phyloP scores from a whole-genome alignment of 2,113 vertebrate species.

The Istiophorus platypterus region DNA sequence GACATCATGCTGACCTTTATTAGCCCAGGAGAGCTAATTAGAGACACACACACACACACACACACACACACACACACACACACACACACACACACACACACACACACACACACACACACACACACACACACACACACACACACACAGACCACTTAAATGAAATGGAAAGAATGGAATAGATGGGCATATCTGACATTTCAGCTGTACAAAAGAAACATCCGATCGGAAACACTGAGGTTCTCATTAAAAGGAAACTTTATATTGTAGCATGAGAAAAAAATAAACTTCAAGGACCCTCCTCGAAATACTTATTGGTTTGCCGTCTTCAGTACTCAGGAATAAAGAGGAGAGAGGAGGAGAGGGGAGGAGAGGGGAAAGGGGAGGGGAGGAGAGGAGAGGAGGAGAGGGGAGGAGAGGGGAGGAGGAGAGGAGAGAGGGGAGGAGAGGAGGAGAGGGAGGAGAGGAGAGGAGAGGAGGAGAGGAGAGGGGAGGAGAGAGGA shows the following conservation, averaged over 20 bases:
- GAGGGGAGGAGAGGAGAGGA: not conserved
- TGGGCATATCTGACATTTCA: slow-evolving; percentile 34
- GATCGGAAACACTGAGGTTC: not conserved
- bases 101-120: not conserved
- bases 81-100: slow-evolving; percentile 7
- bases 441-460: not conserved
- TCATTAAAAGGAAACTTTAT: not conserved
- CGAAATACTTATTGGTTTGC: not conserved
- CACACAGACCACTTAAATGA: not conserved
- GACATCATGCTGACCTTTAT: slow-evolving; percentile 58
- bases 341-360: not conserved
- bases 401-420: not conserved
- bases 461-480: not conserved
- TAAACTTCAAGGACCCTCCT: not conserved
- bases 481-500: not conserved
- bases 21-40: slow-evolving; percentile 56
- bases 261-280: not conserved
- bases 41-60: not conserved
- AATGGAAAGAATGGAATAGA: not conserved
- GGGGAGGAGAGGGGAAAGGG: not conserved
- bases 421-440: not conserved
- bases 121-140: slow-evolving; percentile 1
- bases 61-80: not conserved
- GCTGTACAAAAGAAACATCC: not conserved
- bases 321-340: not conserved